Conservation (phyloP, 2,888 invertebrate genomes). For the Erannis defoliaria region DNA sequence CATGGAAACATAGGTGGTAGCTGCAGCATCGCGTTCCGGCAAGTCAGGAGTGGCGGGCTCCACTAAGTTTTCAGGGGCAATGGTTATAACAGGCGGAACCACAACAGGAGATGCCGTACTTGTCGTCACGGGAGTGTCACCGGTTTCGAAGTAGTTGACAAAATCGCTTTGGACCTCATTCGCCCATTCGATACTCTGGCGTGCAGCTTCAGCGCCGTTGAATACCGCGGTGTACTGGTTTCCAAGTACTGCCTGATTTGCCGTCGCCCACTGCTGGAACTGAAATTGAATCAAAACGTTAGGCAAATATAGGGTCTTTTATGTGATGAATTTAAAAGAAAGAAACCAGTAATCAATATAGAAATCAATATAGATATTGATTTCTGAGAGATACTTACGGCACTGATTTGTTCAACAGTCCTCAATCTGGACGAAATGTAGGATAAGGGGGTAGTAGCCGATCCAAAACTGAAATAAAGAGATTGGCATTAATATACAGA, state of each 20-base stretch:
- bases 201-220: constrained; percentile 51
- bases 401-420: constrained; percentile 52
- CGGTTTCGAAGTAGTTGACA: constrained; percentile 57
- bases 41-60: constrained; percentile 64
- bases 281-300: constrained; percentile 44
- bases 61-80: constrained; percentile 43
- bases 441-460: constrained; percentile 59
- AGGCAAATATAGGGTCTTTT: not conserved
- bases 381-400: constrained; percentile 53
- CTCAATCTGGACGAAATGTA: constrained; percentile 70
- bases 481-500: not conserved
- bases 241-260: constrained; percentile 52
- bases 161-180: constrained; percentile 55
- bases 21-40: constrained; percentile 60
- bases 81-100: constrained; percentile 36
- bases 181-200: constrained; percentile 61
- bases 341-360: not conserved
- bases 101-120: constrained; percentile 32
- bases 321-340: too few relatives aligned
- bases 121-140: constrained; percentile 41
- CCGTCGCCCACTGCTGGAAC: constrained; percentile 70
- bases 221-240: constrained; percentile 48
- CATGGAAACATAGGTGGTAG: constrained; percentile 58
- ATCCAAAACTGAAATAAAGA: constrained; percentile 61
- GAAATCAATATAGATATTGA: not conserved